A percentile compares a stretch with the other conserved stretches of the same genome.
phyloP scores from a whole-genome alignment of 2,888 invertebrate species.

The Ectobius pallidus region DNA sequence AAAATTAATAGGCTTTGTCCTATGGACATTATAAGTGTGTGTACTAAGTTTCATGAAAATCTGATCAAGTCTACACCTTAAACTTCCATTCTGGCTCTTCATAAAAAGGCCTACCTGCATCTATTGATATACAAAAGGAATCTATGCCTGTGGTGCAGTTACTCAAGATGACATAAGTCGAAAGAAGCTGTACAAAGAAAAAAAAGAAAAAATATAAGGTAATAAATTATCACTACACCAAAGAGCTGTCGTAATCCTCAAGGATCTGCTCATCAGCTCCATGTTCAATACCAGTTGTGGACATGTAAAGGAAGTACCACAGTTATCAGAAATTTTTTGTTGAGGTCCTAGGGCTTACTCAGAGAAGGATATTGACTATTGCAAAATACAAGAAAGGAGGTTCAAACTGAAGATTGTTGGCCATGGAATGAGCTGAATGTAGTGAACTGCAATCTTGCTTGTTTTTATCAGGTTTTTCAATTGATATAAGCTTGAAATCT shows the following conservation, averaged over 20 bases:
- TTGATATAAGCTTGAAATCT: too few species aligned
- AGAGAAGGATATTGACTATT: neutral
- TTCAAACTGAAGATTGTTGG: too few species aligned
- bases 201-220: neutral
- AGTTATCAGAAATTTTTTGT: neutral
- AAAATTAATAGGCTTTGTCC: too few species aligned
- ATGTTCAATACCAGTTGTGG: neutral
- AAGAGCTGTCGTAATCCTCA: neutral
- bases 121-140: neutral
- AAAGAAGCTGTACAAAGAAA: neutral
- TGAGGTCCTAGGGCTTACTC: neutral
- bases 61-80: too few species aligned
- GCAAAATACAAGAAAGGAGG: neutral
- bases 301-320: neutral
- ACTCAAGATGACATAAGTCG: neutral
- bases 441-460: too few species aligned
- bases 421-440: too few species aligned
- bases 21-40: too few species aligned
- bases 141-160: neutral
- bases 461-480: too few species aligned
- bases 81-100: too few species aligned
- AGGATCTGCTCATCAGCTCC: neutral
- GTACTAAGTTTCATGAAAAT: too few species aligned
- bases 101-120: too few species aligned
- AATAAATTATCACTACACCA: neutral